Evolutionary conservation across 2,888 invertebrate genomes (phyloP), one percentile per base, ranked within the genome.

Genomic region (Mythimna vitellina): DNA sequence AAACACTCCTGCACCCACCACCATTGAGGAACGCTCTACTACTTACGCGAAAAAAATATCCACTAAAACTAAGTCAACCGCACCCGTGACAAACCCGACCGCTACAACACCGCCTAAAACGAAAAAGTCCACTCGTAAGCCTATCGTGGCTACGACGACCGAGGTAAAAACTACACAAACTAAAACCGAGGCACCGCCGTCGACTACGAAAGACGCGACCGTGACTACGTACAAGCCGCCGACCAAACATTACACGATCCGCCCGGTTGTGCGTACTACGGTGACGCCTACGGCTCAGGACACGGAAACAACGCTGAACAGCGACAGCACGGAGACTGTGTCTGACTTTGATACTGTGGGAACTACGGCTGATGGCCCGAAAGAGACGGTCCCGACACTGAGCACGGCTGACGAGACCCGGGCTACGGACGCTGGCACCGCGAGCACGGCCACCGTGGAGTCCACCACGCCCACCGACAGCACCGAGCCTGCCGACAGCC

Each of bases 221-320:
- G 91, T 93, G 71, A 91, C 94, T 76, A 93, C 95, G 66, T 91
- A 91, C 80, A 83, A 80, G 58, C 92, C 94, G 70, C 95, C 97
- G 62, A 95, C 96, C 72, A 96, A 96, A 86, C 95, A 96, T 84
- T 97, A 97, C 82, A 96, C 96, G 64, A 97, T 97, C 76, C 94
- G 96, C 84, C 94, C 94, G 75, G 80, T 93, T 75, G 91, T 95
- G 86, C 91, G 95, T 70, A 95, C 93, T 46, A 94, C 95, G 75
- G 93, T 92, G 80, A 92, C 93, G 76, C 93, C 93, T 49, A 93
- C 93, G 46, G 90, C 91, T 66, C 92, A 92, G 88, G 96, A 93
- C 88, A 96, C 94, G 85, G 96, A 94, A 89, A 96, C 92, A 82
- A 96, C 93, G 88, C 92, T 91, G 89, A 96, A 90, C 91, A 95